A percentile compares a stretch with the other conserved stretches of the same genome.
Conservation (phyloP, 2,888 invertebrate species). For the Salticus scenicus region DNA sequence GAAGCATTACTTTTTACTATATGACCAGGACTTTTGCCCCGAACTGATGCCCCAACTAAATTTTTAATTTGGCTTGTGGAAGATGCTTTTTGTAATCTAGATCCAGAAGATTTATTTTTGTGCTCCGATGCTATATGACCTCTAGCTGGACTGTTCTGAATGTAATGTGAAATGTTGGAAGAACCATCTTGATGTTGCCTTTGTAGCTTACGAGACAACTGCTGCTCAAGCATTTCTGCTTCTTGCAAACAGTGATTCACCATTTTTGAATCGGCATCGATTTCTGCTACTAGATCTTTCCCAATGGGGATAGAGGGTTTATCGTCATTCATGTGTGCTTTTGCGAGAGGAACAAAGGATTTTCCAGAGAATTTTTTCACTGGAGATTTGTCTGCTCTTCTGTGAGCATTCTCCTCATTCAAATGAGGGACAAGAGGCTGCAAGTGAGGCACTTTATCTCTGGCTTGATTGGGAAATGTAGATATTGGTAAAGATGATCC, state of each 20-base stretch:
- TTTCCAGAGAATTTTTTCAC: constrained; percentile 34
- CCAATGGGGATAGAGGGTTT: constrained; percentile 29
- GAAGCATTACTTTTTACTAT: constrained; percentile 39
- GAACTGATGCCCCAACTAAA: constrained; percentile 27
- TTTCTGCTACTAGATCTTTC: constrained; percentile 70
- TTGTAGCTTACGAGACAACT: constrained; percentile 68
- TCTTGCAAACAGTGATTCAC: constrained; percentile 70
- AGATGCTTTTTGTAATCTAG: constrained; percentile 52
- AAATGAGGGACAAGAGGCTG: constrained; percentile 16
- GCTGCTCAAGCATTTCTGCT: constrained; percentile 70
- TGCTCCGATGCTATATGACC: constrained; percentile 8
- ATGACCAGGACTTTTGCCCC: constrained; percentile 61
- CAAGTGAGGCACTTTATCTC: constrained; percentile 39
- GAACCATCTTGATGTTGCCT: constrained; percentile 56
- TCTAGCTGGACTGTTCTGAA: constrained; percentile 36
- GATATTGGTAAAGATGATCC: constrained; percentile 21
- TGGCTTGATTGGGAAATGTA: constrained; percentile 26
- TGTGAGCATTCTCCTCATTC: constrained; percentile 20
- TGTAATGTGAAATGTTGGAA: constrained; percentile 35
- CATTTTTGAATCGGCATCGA: constrained; percentile 70
- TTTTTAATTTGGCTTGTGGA: constrained; percentile 65
- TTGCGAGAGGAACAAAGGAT: constrained; percentile 48
- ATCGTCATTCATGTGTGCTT: constrained; percentile 40
- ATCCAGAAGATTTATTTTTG: constrained; percentile 23
- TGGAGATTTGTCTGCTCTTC: constrained; percentile 41